Evolutionary conservation across 1,140 invertebrate species (phyloP).

Genomic region (Nylanderia fulva): DNA sequence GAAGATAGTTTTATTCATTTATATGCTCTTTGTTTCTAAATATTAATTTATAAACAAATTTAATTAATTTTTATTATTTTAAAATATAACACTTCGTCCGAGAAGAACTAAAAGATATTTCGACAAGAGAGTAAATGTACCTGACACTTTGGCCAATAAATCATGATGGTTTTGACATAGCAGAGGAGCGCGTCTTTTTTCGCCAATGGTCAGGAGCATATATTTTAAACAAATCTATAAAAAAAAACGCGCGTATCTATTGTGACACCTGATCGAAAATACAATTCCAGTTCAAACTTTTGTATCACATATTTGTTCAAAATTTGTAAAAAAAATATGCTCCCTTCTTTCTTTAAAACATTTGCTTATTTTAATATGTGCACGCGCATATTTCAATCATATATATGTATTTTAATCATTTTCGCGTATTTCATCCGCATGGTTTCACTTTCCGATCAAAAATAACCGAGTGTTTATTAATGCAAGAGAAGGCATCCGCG

Average conservation of each 20-base stretch:
- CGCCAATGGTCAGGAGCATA: background rate
- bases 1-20: too few species aligned
- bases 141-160: background rate
- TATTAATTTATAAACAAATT: background rate
- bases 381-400: background rate
- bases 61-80: background rate
- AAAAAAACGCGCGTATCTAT: background rate
- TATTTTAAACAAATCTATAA: slow-evolving; percentile 20
- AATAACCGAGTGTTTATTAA: slow-evolving; percentile 14
- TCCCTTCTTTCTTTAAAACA: too few species aligned
- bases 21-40: background rate
- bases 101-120: slow-evolving; percentile 12
- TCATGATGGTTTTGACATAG: slow-evolving; percentile 16
- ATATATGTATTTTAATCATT: background rate
- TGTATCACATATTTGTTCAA: too few species aligned
- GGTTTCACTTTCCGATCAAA: background rate
- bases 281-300: background rate
- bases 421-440: background rate
- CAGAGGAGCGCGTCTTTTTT: slow-evolving; percentile 15
- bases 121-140: background rate
- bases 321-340: too few species aligned
- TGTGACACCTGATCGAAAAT: background rate
- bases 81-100: background rate
- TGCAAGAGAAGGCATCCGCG: background rate
- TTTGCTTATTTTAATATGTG: too few species aligned